Evolutionary conservation across 2,113 vertebrate species (phyloP), one percentile per base, ranked within the genome.

Genomic region (Sturnus vulgaris): DNA sequence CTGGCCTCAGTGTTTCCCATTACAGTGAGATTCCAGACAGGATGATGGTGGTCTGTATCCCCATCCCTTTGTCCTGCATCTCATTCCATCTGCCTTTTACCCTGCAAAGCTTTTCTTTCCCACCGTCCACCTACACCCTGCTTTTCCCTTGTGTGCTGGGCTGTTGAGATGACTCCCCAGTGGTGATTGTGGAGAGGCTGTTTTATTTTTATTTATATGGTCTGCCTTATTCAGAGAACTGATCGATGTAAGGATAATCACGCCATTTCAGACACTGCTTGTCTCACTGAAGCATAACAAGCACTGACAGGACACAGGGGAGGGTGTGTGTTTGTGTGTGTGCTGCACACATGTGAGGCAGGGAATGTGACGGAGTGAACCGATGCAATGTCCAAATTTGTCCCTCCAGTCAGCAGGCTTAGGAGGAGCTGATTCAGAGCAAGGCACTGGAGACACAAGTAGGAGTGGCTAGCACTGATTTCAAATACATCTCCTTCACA

Each of bases 201-300:
- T 82, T 95, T 80, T 88, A 87, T 93, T 82, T 95, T 80, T 88
- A 87, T 93, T 91, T 88, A 50, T 89, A 50, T 35, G 65, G 15
- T 64, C 55, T 80, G 42, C 70, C 55, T 92, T 72, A 83, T 33
- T 85, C 60, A 59, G 88, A 64, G 73, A 92, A 88, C 56, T 2
- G 1, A 75, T 85, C 1, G 6, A 71, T 92, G 59, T 65, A 64
- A 64, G 70, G 64, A 68, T 93, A 79, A 94, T 71, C 35, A 53
- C 10, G 28, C 72, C 31, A 25, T 89, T 97, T 93, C 90, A 94
- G 86, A 87, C 33, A 20, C 61, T 15, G 31, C 64, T 82, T 37
- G 50, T 95, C 75, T 82, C 66, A 35, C 5, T 47, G 78, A n/a
- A 82, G 47, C 7, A 3, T 95, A 94, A 86, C 85, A 57, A 64